Conservation (phyloP, 2,797 vertebrate species). For the Threskiornis aethiopicus region DNA sequence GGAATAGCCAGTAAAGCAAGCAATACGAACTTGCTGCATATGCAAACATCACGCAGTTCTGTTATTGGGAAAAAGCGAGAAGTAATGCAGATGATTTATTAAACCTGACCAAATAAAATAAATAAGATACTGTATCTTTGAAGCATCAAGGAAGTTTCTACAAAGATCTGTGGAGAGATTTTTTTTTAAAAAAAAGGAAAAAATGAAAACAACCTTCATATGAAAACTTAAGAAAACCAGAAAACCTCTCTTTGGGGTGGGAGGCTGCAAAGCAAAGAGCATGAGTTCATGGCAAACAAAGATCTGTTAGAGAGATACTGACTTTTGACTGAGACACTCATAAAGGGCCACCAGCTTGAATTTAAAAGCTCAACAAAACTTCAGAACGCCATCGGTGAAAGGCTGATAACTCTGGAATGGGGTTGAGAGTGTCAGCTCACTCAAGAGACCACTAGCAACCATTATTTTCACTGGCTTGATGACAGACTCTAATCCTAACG, state of each 20-base stretch:
- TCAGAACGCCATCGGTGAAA: fast-evolving
- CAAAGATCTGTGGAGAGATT: neutral
- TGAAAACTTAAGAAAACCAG: neutral
- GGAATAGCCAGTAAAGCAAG: neutral
- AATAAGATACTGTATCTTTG: neutral
- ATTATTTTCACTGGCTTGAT: neutral
- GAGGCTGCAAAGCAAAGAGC: neutral
- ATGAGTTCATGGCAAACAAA: neutral
- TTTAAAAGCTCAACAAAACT: neutral
- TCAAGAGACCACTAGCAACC: neutral
- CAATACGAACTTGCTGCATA: fast-evolving
- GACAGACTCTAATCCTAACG: neutral
- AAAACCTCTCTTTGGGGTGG: neutral
- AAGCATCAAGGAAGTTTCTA: neutral
- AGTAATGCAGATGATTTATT: neutral
- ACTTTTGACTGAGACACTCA: neutral
- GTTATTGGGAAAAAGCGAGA: neutral
- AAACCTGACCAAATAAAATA: neutral
- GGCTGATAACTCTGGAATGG: neutral
- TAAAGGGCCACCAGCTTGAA: neutral
- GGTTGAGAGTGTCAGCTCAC: neutral
- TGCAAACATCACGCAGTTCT: neutral
- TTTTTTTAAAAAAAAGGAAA: neutral
- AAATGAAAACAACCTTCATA: neutral
- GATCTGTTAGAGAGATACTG: neutral